Evolutionary conservation across 1,140 invertebrate species (phyloP), one percentile per base, ranked within the genome.

Genomic region (Arctopsyche grandis): DNA sequence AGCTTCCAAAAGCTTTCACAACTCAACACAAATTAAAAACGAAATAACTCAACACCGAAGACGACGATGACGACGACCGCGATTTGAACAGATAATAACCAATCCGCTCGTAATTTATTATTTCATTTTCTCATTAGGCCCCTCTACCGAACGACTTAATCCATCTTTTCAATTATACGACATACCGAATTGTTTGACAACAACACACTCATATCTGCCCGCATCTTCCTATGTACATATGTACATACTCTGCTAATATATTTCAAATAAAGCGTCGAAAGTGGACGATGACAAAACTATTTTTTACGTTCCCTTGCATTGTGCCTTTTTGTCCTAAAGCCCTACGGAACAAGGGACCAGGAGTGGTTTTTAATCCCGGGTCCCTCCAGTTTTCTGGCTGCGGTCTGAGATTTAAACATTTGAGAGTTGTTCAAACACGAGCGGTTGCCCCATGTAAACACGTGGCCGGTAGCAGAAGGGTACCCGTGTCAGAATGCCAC

Each of bases 361-460:
- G 22, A 66, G n/a, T 22, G 21, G 63, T 66, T 66, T 46, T 74
- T 74, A 74, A 74, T 74, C 71, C 43, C 16, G 69, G 21, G 5
- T n/a, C 71, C 69, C 48, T 48, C 71, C 10, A 52, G 48, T 52
- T 12, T 66, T 26, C 5, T 48, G 44, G 44, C n/a, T n/a, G n/a
- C n/a, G n/a, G n/a, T n/a, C n/a, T n/a, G n/a, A n/a, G n/a, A n/a
- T 12, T 26, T 24, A 48, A 73, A 48, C 71, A 24, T 52, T 74
- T 71, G 75, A 80, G 79, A 77, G 79, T 66, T 80, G 76, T 78
- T 78, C 76, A 80, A 80, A 80, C 76, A 80, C 75, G 75, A 38
- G 58, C 70, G 60, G 79, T 75, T 48, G 75, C 44, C 76, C 46
- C 52, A 56, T 58, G 79, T 69, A 80, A 80, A 80, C 76, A 80